Evolutionary conservation across 2,113 vertebrate species (phyloP).

Genomic region (Trichomycterus rosablanca): DNA sequence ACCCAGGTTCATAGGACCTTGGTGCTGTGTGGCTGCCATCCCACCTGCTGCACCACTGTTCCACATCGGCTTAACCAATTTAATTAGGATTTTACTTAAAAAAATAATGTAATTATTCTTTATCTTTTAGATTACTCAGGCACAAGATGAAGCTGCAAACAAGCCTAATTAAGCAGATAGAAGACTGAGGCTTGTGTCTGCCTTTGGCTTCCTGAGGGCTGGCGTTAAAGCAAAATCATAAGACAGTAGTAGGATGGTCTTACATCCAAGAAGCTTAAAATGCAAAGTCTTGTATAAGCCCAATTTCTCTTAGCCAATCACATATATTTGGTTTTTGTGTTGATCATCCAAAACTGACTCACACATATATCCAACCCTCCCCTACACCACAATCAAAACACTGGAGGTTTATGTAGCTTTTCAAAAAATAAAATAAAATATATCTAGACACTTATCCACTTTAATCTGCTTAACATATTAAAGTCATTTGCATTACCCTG

Average conservation of each 20-base stretch:
- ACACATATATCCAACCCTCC: constrained; percentile 60
- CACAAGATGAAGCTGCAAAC: constrained; percentile 57
- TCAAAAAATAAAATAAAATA: constrained; percentile 65
- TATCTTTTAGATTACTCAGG: too few relatives aligned
- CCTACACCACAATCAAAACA: constrained; percentile 67
- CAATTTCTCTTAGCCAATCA: constrained; percentile 69
- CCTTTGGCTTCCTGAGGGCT: constrained; percentile 63
- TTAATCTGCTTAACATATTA: constrained; percentile 84
- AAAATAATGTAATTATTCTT: too few relatives aligned
- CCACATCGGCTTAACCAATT: too few relatives aligned
- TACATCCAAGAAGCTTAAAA: constrained; percentile 79
- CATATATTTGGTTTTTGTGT: constrained; percentile 64
- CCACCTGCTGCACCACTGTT: too few relatives aligned
- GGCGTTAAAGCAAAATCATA: constrained; percentile 68
- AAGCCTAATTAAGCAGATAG: constrained; percentile 56
- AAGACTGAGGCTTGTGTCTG: constrained; percentile 63
- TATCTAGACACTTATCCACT: constrained; percentile 81
- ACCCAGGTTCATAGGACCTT: too few relatives aligned
- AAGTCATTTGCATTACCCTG: constrained; percentile 76
- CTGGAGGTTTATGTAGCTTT: constrained; percentile 75
- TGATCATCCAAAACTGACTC: constrained; percentile 74
- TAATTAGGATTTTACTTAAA: too few relatives aligned
- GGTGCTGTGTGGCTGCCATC: too few relatives aligned
- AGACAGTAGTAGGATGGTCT: constrained; percentile 75
- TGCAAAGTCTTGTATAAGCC: constrained; percentile 73